Evolutionary conservation across 2,797 vertebrate genomes (phyloP).

Genomic region (Potorous gilbertii): DNA sequence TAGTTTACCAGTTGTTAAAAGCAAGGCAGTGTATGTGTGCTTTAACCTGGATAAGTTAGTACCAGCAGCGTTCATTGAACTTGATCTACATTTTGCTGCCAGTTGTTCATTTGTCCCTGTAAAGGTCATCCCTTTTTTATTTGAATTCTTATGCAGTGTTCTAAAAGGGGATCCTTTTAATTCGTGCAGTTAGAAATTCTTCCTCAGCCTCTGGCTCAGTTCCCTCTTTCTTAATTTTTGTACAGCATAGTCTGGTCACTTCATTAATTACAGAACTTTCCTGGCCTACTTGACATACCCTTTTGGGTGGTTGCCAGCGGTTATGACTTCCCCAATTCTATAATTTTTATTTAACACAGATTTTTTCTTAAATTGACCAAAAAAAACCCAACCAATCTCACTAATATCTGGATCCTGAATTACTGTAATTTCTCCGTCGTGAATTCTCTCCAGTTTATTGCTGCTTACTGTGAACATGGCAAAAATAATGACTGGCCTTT

Average conservation of each 20-base stretch:
- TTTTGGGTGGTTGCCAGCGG: background rate
- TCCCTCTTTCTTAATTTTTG: background rate
- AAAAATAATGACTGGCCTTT: background rate
- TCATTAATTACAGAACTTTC: background rate
- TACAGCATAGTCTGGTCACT: background rate
- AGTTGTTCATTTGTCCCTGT: background rate
- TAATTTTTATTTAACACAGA: background rate
- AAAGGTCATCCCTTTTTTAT: background rate
- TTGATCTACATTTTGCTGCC: background rate
- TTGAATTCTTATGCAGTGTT: background rate
- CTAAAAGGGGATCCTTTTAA: background rate
- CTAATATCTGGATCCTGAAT: background rate
- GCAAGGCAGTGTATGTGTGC: background rate
- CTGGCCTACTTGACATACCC: background rate
- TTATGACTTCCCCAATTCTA: background rate
- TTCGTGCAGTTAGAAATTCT: background rate
- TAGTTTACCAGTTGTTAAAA: background rate
- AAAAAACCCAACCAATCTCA: background rate
- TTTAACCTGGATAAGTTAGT: background rate
- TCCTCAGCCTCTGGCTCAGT: background rate
- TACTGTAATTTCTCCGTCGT: background rate
- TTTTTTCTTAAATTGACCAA: background rate
- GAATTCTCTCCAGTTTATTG: background rate
- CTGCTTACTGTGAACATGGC: background rate
- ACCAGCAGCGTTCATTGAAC: background rate